phyloP scores from a whole-genome alignment of 2,113 vertebrate species.

The Notechis scutatus region DNA sequence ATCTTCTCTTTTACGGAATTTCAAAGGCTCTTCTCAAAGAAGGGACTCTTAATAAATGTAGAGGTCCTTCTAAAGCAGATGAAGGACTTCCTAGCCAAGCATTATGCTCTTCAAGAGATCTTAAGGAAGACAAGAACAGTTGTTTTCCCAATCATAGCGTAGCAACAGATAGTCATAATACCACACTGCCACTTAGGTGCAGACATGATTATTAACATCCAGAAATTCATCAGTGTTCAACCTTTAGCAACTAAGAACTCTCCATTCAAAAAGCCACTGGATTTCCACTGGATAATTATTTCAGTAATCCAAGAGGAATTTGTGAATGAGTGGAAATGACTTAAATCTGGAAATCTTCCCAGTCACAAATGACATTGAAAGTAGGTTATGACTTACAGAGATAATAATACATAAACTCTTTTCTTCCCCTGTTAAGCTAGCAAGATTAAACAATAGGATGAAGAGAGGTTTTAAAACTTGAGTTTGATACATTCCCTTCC shows the following conservation, averaged over 20 bases:
- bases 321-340: background rate
- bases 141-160: no score
- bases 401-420: background rate
- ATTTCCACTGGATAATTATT: background rate
- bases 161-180: background rate
- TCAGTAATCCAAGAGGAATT: background rate
- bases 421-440: background rate
- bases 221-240: background rate
- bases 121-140: background rate
- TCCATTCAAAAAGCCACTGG: background rate
- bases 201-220: background rate
- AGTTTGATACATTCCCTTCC: background rate
- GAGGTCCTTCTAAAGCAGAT: background rate
- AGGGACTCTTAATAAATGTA: background rate
- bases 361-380: background rate
- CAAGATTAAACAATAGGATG: background rate
- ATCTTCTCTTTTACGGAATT: background rate
- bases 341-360: background rate
- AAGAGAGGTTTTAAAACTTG: background rate
- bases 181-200: background rate
- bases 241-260: background rate
- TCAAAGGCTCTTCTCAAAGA: background rate
- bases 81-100: background rate
- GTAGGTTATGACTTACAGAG: background rate
- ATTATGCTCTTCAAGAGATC: background rate